A percentile compares a stretch with the other conserved stretches of the same genome.
Evolutionary conservation across 2,113 vertebrate genomes (phyloP).

Genomic region (Thunnus maccoyii): DNA sequence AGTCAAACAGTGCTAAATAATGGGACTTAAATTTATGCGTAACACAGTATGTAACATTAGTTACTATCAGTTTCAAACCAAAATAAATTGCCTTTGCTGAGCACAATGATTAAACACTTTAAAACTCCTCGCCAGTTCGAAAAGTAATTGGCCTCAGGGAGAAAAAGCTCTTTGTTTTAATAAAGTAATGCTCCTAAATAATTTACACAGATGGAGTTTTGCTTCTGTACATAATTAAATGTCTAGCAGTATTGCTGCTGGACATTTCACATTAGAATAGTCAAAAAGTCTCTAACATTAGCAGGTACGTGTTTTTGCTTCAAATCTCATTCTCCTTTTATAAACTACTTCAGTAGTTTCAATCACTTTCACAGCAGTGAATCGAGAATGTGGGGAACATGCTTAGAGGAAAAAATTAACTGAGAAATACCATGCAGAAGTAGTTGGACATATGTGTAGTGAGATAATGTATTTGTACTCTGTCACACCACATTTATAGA

Average conservation of each 20-base stretch:
- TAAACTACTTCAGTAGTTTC: conserved; percentile 17
- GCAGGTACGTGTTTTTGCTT: conserved; percentile 3
- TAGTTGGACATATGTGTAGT: conserved; percentile 3
- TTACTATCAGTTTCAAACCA: conserved; percentile 7
- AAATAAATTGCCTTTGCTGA: conserved; percentile 35
- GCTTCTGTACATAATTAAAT: conserved; percentile 17
- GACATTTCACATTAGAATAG: conserved; percentile 14
- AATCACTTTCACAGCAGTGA: conserved; percentile 20
- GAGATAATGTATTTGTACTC: conserved; percentile 50
- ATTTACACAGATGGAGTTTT: conserved; percentile 27
- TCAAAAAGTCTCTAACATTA: neutral
- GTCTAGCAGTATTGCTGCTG: neutral
- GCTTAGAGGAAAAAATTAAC: neutral
- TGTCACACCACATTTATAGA: conserved; percentile 11
- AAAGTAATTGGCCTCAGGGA: conserved; percentile 37
- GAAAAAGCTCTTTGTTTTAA: conserved; percentile 41
- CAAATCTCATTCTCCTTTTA: conserved; percentile 19
- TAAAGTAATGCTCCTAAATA: conserved; percentile 28
- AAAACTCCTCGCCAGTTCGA: neutral
- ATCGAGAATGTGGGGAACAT: neutral
- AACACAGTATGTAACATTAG: neutral
- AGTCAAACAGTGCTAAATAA: neutral
- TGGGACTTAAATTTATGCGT: neutral
- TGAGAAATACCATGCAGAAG: neutral
- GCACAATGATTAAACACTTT: conserved; percentile 28